Base-by-base conservation (phyloP, 2,113 vertebrate species). In the Halichoeres trimaculatus region DNA sequence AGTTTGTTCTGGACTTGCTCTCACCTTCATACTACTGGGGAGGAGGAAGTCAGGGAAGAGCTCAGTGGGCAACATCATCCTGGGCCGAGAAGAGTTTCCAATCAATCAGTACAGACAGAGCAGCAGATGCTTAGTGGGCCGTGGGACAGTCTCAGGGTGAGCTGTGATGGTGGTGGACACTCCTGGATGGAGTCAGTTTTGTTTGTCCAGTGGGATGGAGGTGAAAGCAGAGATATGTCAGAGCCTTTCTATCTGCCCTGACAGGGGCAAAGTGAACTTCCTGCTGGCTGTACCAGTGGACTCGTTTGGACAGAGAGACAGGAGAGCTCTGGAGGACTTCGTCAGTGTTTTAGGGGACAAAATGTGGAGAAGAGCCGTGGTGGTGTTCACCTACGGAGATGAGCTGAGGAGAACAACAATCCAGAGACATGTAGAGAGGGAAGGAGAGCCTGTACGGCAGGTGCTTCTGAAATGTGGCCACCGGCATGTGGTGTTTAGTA, bases 1-100 rank as follows among this genome's bases (percentile, higher is more conserved):
- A 8, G 13, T 0, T 19, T 4, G 2, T 30, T 8, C 10, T 5
- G 56, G 23, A 10, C 48, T 68, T 4, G 43, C 45, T 2, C 60
- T 88, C 1, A 10, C 61, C 19, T 69, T 91, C 12, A 48, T 91
- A 43, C 73, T 90, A 19, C 72, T 90, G n/a, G 91, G 91, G 11
- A 77, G 87, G 66, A 87, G 85, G 20, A 72, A 40, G 11, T 78
- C 90, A 14, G 87, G 86, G 13, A 92, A 90, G 58, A 91, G 87
- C 45, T 81, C 81, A 6, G 58, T 60, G 19, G 84, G 75, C 3
- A 88, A 89, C 58, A 36, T 60, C 51, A 86, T 92, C 66, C 71
- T 91, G 35, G 70, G 58, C 16, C 51, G 35, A 43, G 54, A 23
- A 3, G 53, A 60, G 60, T 84, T 92, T 56, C 48, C 56, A 35